A percentile compares a stretch with the other conserved stretches of the same genome.
These are phyloP conservation scores for Ancistrus triradiatus DNA, from an alignment of 2,113 vertebrate species.

Conservation along the genomic window DNA sequence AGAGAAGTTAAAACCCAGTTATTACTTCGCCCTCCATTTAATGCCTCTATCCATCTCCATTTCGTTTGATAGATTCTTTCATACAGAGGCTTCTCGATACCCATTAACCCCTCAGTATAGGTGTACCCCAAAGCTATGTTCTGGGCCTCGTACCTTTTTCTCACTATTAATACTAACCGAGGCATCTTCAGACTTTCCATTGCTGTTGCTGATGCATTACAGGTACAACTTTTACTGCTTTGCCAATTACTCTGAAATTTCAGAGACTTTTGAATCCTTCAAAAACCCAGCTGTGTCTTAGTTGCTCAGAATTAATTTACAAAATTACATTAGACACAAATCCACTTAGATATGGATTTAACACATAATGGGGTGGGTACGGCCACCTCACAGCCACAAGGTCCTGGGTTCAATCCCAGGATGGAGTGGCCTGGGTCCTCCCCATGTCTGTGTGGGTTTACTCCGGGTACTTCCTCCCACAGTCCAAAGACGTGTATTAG, in stretches of 20 bases:
- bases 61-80: slow-evolving; percentile 24
- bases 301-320: not conserved
- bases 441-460: no score
- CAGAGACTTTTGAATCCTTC: no score
- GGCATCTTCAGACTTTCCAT: slow-evolving; percentile 41
- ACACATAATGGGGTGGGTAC: not conserved
- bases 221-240: slow-evolving; percentile 32
- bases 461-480: no score
- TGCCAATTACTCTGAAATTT: not conserved
- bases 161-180: slow-evolving; percentile 22
- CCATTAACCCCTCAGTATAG: slow-evolving; percentile 57
- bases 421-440: no score
- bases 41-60: no score
- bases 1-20: no score
- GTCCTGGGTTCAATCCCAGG: no score
- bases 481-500: no score
- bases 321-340: slow-evolving; percentile 1
- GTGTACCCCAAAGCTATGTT: slow-evolving; percentile 36
- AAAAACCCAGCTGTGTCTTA: not conserved
- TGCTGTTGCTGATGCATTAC: slow-evolving; percentile 41
- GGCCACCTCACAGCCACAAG: not conserved
- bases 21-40: no score
- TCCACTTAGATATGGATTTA: not conserved
- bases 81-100: slow-evolving; percentile 40
- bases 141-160: slow-evolving; percentile 40